Evolutionary conservation across 2,888 invertebrate species (phyloP).

Genomic region (Xiphydria camelus): DNA sequence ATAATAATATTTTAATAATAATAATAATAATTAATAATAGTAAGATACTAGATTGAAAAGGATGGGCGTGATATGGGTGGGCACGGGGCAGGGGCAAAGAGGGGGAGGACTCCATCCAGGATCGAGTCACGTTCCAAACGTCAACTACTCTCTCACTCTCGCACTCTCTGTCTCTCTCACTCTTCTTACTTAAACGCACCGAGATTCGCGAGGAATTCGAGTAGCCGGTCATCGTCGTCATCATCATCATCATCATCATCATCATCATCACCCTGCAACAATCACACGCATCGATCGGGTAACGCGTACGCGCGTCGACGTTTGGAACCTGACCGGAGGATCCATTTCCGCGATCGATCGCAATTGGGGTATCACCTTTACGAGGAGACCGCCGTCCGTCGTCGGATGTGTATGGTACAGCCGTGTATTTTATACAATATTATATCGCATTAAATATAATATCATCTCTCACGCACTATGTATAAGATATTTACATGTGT

Average conservation of each 20-base stretch:
- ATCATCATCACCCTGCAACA: no score
- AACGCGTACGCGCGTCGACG: conserved; percentile 32
- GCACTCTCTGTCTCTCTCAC: no score
- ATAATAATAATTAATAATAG: conserved; percentile 41
- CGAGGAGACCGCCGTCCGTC: conserved; percentile 23
- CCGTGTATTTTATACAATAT: conserved; percentile 44
- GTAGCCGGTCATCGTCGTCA: no score
- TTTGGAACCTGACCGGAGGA: conserved; percentile 36
- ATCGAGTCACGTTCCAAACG: no score
- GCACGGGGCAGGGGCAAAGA: no score
- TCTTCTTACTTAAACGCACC: no score
- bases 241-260: no score
- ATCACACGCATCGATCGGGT: no score
- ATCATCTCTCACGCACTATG: conserved; percentile 46
- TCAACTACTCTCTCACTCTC: no score
- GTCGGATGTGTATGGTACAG: conserved; percentile 36
- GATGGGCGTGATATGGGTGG: conserved; percentile 45
- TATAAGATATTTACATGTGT: conserved; percentile 47
- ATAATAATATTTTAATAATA: conserved; percentile 51
- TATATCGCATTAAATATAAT: conserved; percentile 48
- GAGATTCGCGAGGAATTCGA: no score
- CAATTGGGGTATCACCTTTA: no score
- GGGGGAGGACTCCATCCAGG: not conserved
- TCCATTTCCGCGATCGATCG: no score
- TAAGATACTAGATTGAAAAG: conserved; percentile 43